phyloP scores from a whole-genome alignment of 2,113 vertebrate genomes.

The Anoura caudifer region DNA sequence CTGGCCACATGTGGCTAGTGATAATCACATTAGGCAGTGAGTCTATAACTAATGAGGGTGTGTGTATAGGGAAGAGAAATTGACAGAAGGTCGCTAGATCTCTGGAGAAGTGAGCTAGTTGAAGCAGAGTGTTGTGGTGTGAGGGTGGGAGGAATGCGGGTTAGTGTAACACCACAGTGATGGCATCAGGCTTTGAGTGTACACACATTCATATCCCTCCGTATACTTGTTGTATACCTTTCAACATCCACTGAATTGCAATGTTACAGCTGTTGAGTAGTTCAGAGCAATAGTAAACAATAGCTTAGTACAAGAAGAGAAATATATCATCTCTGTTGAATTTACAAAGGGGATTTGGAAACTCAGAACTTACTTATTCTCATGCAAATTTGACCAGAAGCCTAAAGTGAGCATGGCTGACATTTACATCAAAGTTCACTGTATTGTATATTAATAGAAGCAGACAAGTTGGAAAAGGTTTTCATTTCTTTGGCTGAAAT shows the following conservation, averaged over 20 bases:
- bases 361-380: slow-evolving; percentile 59
- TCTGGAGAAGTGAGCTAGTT: neutral
- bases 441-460: slow-evolving; percentile 33
- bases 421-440: slow-evolving; percentile 60
- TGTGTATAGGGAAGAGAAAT: neutral
- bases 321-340: slow-evolving; percentile 30
- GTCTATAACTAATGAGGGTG: neutral
- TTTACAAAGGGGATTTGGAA: slow-evolving; percentile 53
- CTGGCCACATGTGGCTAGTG: neutral
- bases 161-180: neutral
- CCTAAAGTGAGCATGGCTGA: slow-evolving; percentile 49
- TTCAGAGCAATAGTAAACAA: slow-evolving; percentile 37
- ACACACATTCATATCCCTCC: neutral
- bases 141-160: neutral
- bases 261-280: slow-evolving; percentile 36
- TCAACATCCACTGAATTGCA: neutral
- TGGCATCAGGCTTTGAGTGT: neutral
- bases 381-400: slow-evolving; percentile 64
- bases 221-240: neutral
- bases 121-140: neutral
- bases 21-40: neutral
- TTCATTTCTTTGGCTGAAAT: slow-evolving; percentile 49
- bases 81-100: neutral
- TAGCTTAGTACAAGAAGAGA: slow-evolving; percentile 30
- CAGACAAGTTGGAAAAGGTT: slow-evolving; percentile 19